Base-by-base conservation (phyloP, 2,797 vertebrate genomes). In the Chaunax sp. region DNA sequence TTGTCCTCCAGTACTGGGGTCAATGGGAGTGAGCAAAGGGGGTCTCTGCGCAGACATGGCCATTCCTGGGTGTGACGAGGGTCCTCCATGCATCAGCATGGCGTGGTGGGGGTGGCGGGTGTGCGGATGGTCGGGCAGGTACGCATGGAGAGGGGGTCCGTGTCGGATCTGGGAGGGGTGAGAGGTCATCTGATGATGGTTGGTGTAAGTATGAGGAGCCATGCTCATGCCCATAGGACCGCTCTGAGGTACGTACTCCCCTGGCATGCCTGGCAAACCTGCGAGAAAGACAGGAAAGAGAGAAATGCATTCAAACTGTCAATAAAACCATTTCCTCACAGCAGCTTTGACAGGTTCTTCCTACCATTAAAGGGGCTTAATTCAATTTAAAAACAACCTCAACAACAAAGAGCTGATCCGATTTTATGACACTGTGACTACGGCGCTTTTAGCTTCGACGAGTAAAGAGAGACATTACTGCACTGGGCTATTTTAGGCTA, bases 221-320 rank as follows among this genome's bases (percentile, higher is more conserved):
- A 97, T 97, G 96, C 95, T 96, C 95, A 98, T 97, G 95, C 96
- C 96, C 96, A 97, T 93, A 95, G 96, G 97, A 97, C 96, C 96
- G 93, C 96, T 95, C 96, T 98, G 97, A 97, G 96, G 96, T 95
- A 96, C 94, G 84, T 93, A 97, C 92, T 97, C 97, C 95, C 95
- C 96, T 90, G 96, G 94, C 95, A 96, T 94, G 95, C 96, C 96
- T 95, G 96, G 95, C 93, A 97, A 94, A 98, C 96, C 97, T 99
- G 94, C 66, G 93, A 72, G 51, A 65, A 23, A 54, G 22, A 77
- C 16, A 53, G 41, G 92, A 72, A 89, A 68, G 46, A 78, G 16
- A 78, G 16, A 76, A 64, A 76, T 49, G 1, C 71, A 69, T 72
- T 69, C 25, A 68, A 33, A 1, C 44, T 54, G 72, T 80, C 66